A percentile compares a stretch with the other conserved stretches of the same genome.
phyloP scores from a whole-genome alignment of 1,140 invertebrate species.

The Scaptomyza graminum region DNA sequence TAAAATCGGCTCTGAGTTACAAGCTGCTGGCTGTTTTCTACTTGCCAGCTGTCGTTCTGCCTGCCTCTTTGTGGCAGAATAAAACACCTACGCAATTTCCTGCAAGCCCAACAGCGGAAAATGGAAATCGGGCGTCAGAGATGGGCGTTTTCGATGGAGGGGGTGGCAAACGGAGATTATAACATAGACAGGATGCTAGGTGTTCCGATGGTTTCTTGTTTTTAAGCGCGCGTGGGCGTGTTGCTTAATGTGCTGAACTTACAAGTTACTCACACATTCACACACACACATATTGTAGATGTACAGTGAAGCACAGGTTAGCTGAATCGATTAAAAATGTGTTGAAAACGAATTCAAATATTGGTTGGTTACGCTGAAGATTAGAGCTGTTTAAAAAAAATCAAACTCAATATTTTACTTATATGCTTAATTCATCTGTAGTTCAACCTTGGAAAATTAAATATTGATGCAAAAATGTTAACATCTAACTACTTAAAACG shows the following conservation, averaged over 20 bases:
- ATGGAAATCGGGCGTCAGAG: conserved; percentile 46
- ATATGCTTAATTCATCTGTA: no score
- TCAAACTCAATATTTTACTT: no score
- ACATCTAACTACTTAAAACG: no score
- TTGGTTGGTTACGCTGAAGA: neutral
- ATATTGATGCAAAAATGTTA: no score
- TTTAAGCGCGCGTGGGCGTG: conserved; percentile 42
- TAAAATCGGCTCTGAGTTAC: conserved; percentile 23
- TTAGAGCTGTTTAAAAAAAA: neutral
- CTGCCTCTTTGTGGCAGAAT: conserved; percentile 20
- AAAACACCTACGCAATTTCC: conserved; percentile 81
- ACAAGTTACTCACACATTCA: conserved; percentile 27
- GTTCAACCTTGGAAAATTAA: no score
- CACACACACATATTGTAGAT: conserved; percentile 12
- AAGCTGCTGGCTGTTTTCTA: conserved; percentile 22
- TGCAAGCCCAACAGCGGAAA: conserved; percentile 70
- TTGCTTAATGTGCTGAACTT: conserved; percentile 55
- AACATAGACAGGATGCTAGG: conserved; percentile 44
- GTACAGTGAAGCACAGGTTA: conserved; percentile 23
- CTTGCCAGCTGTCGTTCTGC: conserved; percentile 35
- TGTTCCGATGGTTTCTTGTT: conserved; percentile 38
- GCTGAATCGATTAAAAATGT: neutral
- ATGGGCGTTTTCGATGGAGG: no score
- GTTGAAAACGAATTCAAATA: neutral
- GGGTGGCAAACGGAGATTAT: conserved; percentile 35